Evolutionary conservation across 2,113 vertebrate species (phyloP), one percentile per base, ranked within the genome.

Genomic region (Rostratula benghalensis): DNA sequence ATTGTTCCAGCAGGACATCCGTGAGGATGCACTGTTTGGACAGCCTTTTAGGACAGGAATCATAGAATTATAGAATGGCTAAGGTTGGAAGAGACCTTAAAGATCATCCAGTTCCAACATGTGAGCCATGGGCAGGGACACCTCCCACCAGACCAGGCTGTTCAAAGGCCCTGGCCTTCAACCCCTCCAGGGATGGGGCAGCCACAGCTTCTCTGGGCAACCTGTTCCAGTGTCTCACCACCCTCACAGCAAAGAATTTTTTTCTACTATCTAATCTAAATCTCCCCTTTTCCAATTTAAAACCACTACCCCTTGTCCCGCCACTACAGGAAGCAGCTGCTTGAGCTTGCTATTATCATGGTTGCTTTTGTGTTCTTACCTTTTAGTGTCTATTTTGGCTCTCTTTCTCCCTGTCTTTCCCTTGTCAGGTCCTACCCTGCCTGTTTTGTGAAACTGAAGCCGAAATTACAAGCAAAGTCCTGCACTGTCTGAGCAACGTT

Each of bases 401-500:
- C 16, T 39, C 39, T 39, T 39, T 39, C 28, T 39, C 69, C 30
- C 11, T 94, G 25, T 35, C 37, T 60, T 92, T 82, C 11, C 67
- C 7, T 37, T 9, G 3, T 19, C 69, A 46, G 0, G 2, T 70
- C 51, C 27, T 50, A 11, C 50, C 30, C 24, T 71, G 31, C 37
- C 24, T 57, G 46, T 56, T 78, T 63, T 35, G 10, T 67, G 73
- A 81, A 45, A 57, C 10, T 15, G 54, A 70, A 11, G 23, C 18
- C 2, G 1, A 64, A 89, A 45, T 46, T 70, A 54, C 31, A 30
- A 61, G n/a, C 39, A 73, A 59, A 67, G 12, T 81, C 27, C 35
- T 1, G 2, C 12, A 30, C 8, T 53, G 10, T 46, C 78, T 3
- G 4, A 63, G 63, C 24, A 81, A 24, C 41, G 45, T 0, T 1